phyloP scores from a whole-genome alignment of 2,113 vertebrate species.

The Addax nasomaculatus region DNA sequence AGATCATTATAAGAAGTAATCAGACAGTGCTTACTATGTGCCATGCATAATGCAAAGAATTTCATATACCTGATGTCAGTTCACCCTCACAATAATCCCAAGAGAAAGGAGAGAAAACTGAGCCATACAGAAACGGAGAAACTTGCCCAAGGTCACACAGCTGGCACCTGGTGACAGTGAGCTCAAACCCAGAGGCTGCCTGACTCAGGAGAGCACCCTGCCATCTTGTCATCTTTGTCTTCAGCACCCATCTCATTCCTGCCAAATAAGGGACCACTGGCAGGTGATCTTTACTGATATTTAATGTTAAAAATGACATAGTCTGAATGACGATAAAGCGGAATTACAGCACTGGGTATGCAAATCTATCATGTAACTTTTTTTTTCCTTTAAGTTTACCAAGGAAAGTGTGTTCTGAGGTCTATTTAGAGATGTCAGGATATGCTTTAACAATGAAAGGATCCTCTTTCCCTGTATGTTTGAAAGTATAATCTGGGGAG shows the following conservation, averaged over 20 bases:
- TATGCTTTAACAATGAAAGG: neutral
- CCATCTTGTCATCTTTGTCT: neutral
- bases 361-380: neutral
- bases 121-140: neutral
- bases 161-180: neutral
- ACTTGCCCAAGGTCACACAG: neutral
- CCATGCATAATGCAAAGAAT: neutral
- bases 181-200: neutral
- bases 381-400: neutral
- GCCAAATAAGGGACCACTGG: neutral
- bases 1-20: neutral
- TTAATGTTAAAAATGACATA: neutral
- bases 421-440: neutral
- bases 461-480: no score
- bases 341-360: neutral
- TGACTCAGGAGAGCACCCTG: neutral
- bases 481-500: neutral
- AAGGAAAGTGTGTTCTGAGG: neutral
- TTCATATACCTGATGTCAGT: neutral
- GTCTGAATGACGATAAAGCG: neutral
- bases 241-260: neutral
- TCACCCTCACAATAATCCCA: neutral
- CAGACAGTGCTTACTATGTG: neutral
- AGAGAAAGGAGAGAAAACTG: neutral
- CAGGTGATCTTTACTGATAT: neutral